phyloP scores from a whole-genome alignment of 2,888 invertebrate species.

The Nomada lathburiana region DNA sequence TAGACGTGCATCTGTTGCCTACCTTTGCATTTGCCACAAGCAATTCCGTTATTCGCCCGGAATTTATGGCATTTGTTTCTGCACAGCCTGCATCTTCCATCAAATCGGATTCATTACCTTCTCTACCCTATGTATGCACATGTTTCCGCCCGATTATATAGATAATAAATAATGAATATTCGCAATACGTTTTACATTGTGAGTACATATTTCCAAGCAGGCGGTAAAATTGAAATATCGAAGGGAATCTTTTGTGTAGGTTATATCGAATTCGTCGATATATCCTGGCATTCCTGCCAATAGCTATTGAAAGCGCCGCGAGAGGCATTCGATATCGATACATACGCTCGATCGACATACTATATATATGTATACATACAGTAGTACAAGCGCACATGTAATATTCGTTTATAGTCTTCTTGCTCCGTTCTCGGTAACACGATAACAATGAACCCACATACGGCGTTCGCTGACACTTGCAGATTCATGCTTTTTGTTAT shows the following conservation, averaged over 20 bases:
- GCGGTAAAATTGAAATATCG: not conserved
- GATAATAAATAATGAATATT: no score
- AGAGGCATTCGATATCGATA: conserved; percentile 38
- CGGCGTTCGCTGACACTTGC: conserved; percentile 41
- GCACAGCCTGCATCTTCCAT: conserved; percentile 30
- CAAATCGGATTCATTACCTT: not conserved
- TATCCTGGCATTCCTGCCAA: conserved; percentile 51
- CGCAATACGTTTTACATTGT: not conserved
- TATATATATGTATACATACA: not conserved
- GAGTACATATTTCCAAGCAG: not conserved
- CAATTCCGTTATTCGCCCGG: conserved; percentile 70
- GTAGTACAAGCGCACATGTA: not conserved
- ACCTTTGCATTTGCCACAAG: conserved; percentile 46
- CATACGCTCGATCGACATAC: conserved; percentile 8
- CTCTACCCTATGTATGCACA: not conserved
- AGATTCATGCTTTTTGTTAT: conserved; percentile 28
- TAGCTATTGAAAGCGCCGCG: conserved; percentile 24
- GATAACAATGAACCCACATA: conserved; percentile 52
- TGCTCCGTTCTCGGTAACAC: conserved; percentile 40
- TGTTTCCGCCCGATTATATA: not conserved
- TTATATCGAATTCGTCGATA: conserved; percentile 15
- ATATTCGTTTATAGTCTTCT: conserved; percentile 24
- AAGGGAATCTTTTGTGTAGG: not conserved
- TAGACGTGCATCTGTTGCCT: conserved; percentile 45
- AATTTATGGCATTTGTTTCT: conserved; percentile 64